Conservation (phyloP, 92 coral and sea anemone species). For the Ricordea florida region DNA sequence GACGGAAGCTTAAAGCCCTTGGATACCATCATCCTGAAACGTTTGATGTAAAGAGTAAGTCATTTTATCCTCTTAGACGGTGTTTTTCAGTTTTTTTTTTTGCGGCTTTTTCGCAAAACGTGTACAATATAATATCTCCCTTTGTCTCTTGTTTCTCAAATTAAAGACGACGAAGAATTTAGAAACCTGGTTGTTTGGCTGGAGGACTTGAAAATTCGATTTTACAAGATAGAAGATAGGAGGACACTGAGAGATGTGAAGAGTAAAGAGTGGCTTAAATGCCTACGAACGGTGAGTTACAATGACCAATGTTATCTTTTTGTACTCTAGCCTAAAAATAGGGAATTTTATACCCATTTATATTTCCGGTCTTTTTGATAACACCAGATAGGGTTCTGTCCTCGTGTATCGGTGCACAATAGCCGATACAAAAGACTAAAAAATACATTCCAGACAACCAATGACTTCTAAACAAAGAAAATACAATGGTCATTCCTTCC, state of each 20-base stretch:
- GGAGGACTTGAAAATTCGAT: constrained; percentile 89
- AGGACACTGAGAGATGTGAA: constrained; percentile 65
- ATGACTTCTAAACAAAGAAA: too few relatives aligned
- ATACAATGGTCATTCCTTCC: too few relatives aligned
- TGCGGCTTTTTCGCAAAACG: background rate
- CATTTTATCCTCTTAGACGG: background rate
- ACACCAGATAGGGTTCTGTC: too few relatives aligned
- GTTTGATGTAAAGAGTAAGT: constrained; percentile 65
- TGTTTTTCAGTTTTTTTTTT: background rate
- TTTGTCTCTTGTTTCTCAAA: background rate
- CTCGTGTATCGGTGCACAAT: too few relatives aligned
- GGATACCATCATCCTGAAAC: constrained; percentile 89
- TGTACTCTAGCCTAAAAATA: background rate
- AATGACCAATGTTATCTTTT: background rate
- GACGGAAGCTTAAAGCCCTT: constrained; percentile 84
- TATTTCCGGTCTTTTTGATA: too few relatives aligned
- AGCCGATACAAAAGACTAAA: too few relatives aligned
- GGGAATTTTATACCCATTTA: background rate
- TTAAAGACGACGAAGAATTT: constrained; percentile 80
- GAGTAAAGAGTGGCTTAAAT: constrained; percentile 71
- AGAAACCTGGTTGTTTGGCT: constrained; percentile 90
- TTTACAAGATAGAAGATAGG: constrained; percentile 89
- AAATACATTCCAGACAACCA: too few relatives aligned
- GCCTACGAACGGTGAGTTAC: constrained; percentile 66
- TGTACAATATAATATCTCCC: background rate